Evolutionary conservation across 92 coral and sea anemone species (phyloP), one percentile per base, ranked within the genome.

Genomic region (Micromussa lordhowensis): DNA sequence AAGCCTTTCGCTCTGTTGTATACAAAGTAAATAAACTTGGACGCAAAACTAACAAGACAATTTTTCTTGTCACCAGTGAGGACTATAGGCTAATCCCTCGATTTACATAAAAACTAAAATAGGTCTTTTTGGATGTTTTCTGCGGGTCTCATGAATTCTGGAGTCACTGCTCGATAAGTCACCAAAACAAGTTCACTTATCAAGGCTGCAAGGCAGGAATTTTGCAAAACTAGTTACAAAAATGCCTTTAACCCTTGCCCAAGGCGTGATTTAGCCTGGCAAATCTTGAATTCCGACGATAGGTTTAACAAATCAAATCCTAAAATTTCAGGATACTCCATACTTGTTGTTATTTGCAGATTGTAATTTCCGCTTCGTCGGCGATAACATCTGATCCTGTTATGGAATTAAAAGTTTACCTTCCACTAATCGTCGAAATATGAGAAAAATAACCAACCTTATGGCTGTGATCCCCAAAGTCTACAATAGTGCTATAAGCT

Each of bases 331-430:
- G 21, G 26, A 73, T 73, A 73, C 74, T 58, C 38, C 80, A 84
- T 75, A 21, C 81, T 58, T n/a, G 81, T 84, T 73, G 86, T 84
- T 84, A 75, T 30, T 75, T 84, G 36, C 22, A 84, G 80, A 74
- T 84, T 58, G 81, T 58, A 16, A 84, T 84, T 84, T 84, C 87
- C 88, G 80, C 38, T 75, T 34, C 18, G 3, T 57, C 19, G 55
- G 35, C 75, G 88, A 84, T 75, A 57, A 75, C 80, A 74, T 59
- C 54, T 75, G 59, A 84, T 84, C 80, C 55, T 29, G 88, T 75
- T 72, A 84, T 78, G 31, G 53, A 35, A 44, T 44, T 68, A 35
- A 57, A 59, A 15, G 11, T 83, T 16, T 31, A 36, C 59, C 51
- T 19, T 57, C 0, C 38, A 84, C 80, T 31, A 82, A 82, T 82